A percentile compares a stretch with the other conserved stretches of the same genome.
These are phyloP conservation scores for Ceratosolen solmsi DNA, from an alignment of 1,140 invertebrate genomes.

Conservation along the genomic window DNA sequence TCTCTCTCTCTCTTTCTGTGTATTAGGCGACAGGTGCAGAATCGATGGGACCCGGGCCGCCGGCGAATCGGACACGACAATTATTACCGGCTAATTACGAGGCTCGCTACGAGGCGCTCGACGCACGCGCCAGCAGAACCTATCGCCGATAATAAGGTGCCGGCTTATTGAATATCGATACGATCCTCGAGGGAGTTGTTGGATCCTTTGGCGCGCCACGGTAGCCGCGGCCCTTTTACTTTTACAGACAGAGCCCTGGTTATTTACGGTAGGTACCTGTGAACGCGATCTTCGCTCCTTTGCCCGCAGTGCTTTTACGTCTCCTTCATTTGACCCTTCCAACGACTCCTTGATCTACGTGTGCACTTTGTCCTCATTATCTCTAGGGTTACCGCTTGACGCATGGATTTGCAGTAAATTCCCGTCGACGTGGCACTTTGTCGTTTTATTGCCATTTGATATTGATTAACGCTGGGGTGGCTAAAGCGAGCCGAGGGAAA, in stretches of 20 bases:
- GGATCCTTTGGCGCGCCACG: not conserved
- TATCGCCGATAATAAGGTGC: not conserved
- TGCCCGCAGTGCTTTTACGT: too few relatives aligned
- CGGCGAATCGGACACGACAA: constrained; percentile 56
- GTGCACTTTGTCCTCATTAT: not conserved
- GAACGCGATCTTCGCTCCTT: too few relatives aligned
- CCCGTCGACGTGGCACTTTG: too few relatives aligned
- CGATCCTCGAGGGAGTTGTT: not conserved
- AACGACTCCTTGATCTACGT: not conserved
- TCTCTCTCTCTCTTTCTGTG: too few relatives aligned
- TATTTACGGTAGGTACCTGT: not conserved
- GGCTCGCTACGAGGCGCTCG: not conserved
- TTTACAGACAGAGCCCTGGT: not conserved
- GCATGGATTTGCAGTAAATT: not conserved
- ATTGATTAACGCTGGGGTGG: not conserved
- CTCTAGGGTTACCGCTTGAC: not conserved
- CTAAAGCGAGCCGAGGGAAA: too few relatives aligned
- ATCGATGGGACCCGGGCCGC: not conserved
- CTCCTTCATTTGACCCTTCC: not conserved
- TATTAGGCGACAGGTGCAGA: not conserved
- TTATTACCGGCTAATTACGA: constrained; percentile 60
- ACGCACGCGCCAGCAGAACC: too few relatives aligned
- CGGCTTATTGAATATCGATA: constrained; percentile 45
- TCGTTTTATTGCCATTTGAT: not conserved
- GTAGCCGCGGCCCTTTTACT: not conserved